Percentiles rank a stretch among this genome's conserved stretches.
These are phyloP conservation scores for Hypselothyrea guttata DNA, from an alignment of 2,888 invertebrate species.

Conservation along the genomic window DNA sequence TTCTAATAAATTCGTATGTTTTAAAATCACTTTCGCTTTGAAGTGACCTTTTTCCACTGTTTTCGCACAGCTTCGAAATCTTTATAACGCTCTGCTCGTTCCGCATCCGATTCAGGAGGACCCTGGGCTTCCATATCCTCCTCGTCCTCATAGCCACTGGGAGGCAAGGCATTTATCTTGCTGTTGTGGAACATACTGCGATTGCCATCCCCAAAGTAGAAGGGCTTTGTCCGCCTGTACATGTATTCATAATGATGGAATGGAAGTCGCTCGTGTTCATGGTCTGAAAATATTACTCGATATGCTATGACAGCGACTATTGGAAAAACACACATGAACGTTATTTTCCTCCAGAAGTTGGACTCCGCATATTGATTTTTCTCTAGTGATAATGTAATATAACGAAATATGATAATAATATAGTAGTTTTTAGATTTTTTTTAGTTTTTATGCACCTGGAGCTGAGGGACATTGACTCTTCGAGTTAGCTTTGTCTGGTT, in stretches of 20 bases:
- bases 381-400: no score
- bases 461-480: no score
- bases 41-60: constrained; percentile 33
- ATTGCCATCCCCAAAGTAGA: constrained; percentile 50
- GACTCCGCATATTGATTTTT: constrained; percentile 1
- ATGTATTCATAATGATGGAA: constrained; percentile 44
- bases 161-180: constrained; percentile 47
- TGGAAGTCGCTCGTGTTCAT: constrained; percentile 47
- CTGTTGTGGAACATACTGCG: constrained; percentile 51
- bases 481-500: no score
- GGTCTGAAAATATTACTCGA: constrained; percentile 24
- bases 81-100: constrained; percentile 22
- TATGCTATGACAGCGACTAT: constrained; percentile 29
- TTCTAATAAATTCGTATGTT: no score
- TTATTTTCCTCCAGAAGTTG: constrained; percentile 35
- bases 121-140: constrained; percentile 32
- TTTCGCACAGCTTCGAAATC: constrained; percentile 29
- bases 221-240: constrained; percentile 50
- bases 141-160: constrained; percentile 68
- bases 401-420: no score
- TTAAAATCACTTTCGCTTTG: no score
- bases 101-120: constrained; percentile 34
- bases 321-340: constrained; percentile 35
- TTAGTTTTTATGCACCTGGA: background rate
- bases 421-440: background rate